phyloP scores from a whole-genome alignment of 2,888 invertebrate species.

The Mesorhabditis spiculigera region DNA sequence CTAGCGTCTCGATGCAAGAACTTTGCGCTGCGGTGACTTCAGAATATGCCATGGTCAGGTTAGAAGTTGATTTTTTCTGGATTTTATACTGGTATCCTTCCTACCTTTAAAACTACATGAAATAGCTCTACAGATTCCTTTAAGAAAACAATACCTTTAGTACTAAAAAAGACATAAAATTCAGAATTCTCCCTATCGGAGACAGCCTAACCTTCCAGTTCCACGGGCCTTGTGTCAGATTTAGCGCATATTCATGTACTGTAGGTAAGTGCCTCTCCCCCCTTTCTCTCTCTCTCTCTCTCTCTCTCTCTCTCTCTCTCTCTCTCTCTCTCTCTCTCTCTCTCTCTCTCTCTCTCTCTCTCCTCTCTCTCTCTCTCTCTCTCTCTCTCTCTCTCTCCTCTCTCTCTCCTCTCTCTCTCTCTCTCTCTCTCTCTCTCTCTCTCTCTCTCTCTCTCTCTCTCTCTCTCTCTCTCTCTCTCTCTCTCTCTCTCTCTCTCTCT shows the following conservation, averaged over 20 bases:
- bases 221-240: neutral
- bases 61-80: too few relatives aligned
- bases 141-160: neutral
- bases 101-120: too few relatives aligned
- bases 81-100: too few relatives aligned
- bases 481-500: too few relatives aligned
- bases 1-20: neutral
- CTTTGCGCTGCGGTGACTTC: neutral
- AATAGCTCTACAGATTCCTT: too few relatives aligned
- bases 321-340: neutral
- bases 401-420: neutral
- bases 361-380: neutral
- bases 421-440: neutral
- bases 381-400: neutral
- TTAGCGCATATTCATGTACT: neutral
- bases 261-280: neutral
- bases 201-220: neutral
- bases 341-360: neutral
- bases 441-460: too few relatives aligned
- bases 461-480: too few relatives aligned
- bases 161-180: neutral
- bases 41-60: neutral
- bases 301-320: neutral
- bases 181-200: neutral
- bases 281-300: neutral